A percentile compares a stretch with the other conserved stretches of the same genome.
These are phyloP conservation scores for Naso thynnoides DNA, from an alignment of 2,797 vertebrate genomes.

Conservation along the genomic window DNA sequence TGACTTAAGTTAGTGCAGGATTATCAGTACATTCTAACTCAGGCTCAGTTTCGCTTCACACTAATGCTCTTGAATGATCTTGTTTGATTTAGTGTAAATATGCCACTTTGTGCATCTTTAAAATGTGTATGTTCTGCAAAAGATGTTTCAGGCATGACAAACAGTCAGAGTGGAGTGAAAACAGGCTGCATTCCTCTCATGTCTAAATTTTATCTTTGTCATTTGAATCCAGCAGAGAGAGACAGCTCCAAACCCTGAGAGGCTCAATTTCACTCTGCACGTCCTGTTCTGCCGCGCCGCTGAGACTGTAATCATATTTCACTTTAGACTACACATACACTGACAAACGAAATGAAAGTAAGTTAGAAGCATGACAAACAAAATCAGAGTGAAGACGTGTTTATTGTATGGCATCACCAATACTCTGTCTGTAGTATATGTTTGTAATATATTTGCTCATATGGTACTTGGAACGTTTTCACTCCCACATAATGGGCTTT, in stretches of 20 bases:
- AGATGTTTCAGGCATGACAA: neutral
- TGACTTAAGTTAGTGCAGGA: neutral
- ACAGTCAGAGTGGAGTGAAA: neutral
- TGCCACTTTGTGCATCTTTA: neutral
- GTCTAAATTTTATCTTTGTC: conserved; percentile 24
- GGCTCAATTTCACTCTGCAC: neutral
- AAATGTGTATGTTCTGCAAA: neutral
- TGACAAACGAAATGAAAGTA: neutral
- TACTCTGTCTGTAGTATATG: neutral
- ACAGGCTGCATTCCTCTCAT: conserved; percentile 13
- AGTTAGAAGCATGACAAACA: too few species aligned
- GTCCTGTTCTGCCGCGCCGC: neutral
- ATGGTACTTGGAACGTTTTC: neutral
- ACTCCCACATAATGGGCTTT: neutral
- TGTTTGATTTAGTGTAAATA: conserved; percentile 10
- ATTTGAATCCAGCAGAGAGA: conserved; percentile 28
- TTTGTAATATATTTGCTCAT: neutral
- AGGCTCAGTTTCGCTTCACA: neutral
- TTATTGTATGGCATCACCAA: neutral
- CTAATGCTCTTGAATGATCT: conserved; percentile 9
- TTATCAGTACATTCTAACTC: neutral
- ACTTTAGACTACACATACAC: neutral
- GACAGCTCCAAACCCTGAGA: neutral
- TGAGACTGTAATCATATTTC: neutral
- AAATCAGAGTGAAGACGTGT: neutral